Conservation (phyloP, 2,888 invertebrate genomes). For the Pimpla rufipes region DNA sequence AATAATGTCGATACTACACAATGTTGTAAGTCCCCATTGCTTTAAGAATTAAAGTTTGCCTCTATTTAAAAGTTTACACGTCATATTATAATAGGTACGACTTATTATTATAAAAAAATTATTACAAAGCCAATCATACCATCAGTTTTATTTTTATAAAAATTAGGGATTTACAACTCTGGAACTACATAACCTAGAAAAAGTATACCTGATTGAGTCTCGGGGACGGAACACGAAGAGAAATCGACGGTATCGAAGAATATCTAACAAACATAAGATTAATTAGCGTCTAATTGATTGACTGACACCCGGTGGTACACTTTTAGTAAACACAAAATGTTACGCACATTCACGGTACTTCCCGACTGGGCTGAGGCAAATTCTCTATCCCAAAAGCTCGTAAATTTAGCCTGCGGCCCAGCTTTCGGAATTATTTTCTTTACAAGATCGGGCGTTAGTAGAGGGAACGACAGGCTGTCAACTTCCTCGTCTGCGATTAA, state of each 20-base stretch:
- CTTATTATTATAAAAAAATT: too few species aligned
- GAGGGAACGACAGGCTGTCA: conserved; percentile 6
- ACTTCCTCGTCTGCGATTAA: conserved; percentile 20
- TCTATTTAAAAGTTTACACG: too few species aligned
- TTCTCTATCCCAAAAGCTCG: conserved; percentile 7
- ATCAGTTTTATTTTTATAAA: too few species aligned
- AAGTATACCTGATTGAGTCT: conserved; percentile 1
- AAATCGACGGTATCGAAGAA: not conserved
- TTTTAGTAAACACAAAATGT: conserved; percentile 4
- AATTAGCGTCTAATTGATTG: not conserved
- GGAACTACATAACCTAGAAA: not conserved
- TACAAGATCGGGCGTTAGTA: not conserved
- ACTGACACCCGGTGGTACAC: not conserved
- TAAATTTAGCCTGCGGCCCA: conserved; percentile 28
- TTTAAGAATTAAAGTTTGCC: too few species aligned
- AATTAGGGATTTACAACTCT: too few species aligned
- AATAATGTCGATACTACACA: conserved; percentile 22
- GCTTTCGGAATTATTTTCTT: conserved; percentile 20
- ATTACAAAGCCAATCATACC: too few species aligned
- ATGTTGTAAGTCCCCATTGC: too few species aligned
- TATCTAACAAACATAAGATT: not conserved
- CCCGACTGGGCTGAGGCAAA: conserved; percentile 6
- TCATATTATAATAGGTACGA: too few species aligned
- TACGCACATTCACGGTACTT: conserved; percentile 5
- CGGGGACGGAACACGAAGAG: not conserved